phyloP scores from a whole-genome alignment of 2,113 vertebrate species.

The Cnemophilus loriae region DNA sequence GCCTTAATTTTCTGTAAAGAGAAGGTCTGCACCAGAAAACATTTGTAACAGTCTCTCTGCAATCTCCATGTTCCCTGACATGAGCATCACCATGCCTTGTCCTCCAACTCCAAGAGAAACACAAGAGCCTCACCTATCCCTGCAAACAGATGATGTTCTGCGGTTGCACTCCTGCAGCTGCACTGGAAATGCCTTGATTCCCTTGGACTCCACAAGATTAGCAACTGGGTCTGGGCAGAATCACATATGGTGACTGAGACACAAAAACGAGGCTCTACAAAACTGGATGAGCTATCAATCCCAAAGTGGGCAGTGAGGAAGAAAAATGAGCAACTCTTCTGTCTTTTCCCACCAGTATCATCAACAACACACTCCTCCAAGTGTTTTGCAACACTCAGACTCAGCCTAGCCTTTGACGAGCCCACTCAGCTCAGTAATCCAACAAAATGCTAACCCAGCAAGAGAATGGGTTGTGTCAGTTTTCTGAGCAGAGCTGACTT shows the following conservation, averaged over 20 bases:
- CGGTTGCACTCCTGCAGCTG: neutral
- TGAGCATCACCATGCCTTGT: neutral
- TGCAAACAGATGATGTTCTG: neutral
- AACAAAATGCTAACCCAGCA: neutral
- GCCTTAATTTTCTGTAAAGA: neutral
- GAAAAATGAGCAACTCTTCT: neutral
- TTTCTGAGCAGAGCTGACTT: neutral
- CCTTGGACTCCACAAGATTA: neutral
- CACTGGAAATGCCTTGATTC: neutral
- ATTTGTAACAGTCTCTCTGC: neutral
- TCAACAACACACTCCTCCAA: neutral
- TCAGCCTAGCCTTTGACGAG: neutral
- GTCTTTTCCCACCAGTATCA: neutral
- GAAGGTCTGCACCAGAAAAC: neutral
- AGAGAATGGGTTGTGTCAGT: neutral
- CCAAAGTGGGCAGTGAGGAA: neutral
- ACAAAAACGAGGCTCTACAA: neutral
- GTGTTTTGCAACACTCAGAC: neutral
- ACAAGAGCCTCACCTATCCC: accelerated
- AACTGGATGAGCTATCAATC: neutral
- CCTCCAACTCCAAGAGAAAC: neutral
- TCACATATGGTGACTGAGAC: neutral
- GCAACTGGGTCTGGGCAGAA: neutral
- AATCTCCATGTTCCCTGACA: neutral
- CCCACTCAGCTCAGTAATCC: neutral